Percentiles rank a stretch among this genome's conserved stretches.
Evolutionary conservation across 2,888 invertebrate species (phyloP).

Genomic region (Prionchulus punctatus): DNA sequence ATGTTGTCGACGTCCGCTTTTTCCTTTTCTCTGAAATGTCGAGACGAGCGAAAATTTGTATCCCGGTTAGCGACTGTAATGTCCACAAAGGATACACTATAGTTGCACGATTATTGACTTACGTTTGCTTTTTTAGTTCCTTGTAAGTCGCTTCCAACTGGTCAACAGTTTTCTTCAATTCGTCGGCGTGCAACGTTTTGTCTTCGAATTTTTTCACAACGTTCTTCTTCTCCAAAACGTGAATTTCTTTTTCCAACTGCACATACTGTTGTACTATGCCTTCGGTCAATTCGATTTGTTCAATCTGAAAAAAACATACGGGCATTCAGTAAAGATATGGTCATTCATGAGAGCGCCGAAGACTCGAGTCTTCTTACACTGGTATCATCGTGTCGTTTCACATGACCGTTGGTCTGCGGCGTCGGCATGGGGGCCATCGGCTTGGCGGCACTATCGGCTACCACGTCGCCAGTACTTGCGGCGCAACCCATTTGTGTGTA

Average conservation of each 20-base stretch:
- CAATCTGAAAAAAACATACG: constrained; percentile 13
- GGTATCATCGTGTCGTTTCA: not conserved
- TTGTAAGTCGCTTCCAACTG: constrained; percentile 32
- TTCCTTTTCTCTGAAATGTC: constrained; percentile 32
- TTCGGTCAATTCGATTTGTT: constrained; percentile 24
- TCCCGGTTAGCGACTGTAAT: no score
- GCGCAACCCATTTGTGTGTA: no score
- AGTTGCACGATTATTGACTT: constrained; percentile 12
- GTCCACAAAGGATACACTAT: not conserved
- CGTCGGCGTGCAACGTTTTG: constrained; percentile 30
- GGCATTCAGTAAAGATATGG: not conserved
- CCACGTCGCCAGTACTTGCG: no score
- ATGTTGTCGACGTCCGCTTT: constrained; percentile 36
- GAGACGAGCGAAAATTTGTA: no score
- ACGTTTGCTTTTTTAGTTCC: constrained; percentile 33
- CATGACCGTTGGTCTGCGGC: not conserved
- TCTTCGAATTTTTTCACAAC: constrained; percentile 32
- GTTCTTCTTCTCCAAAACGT: constrained; percentile 30
- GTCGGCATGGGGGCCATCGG: no score
- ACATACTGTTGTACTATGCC: constrained; percentile 31
- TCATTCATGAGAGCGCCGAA: no score
- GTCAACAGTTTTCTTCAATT: constrained; percentile 27
- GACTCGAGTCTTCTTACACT: not conserved
- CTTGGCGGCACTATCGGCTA: no score
- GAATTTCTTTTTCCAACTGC: constrained; percentile 33